Base-by-base conservation (phyloP, 2,797 vertebrate species). In the Paratrypauchen microcephalus region DNA sequence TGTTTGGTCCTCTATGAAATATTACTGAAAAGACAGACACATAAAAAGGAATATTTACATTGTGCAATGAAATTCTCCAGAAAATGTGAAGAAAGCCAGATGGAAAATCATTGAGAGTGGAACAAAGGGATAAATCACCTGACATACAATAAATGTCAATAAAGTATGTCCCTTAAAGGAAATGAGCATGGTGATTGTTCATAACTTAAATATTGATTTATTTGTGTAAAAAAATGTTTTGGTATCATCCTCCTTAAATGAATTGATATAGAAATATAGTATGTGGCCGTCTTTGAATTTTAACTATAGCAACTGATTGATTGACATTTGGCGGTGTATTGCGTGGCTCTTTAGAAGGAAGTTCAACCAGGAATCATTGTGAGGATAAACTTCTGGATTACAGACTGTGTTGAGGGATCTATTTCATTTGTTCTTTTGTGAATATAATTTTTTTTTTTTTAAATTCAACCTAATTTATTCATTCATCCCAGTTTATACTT, bases 1-100 rank as follows among this genome's bases (percentile, higher is more conserved):
- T 4, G 52, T 76, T 78, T 65, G 71, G 62, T 68, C 71, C 71
- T 26, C 4, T 74, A 76, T 82, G 82, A 88, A 74, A 82, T 73
- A 83, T 81, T 63, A 69, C 79, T 88, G 83, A 79, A 78, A 86
- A 81, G 76, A 76, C 65, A 28, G 65, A 45, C 36, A 32, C 64
- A 66, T 54, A 32, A 65, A 54, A 28, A 16, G 19, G 50, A 57
- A 59, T 41, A 68, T 68, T 69, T 55, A 58, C 41, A 28, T 59
- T 32, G 21, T 48, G 15, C 54, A 71, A 63, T 72, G 57, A 75
- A 2, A 70, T 67, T 65, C 32, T 47, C 30, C 3, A 1, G 15
- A 68, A 71, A 86, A 79, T 68, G 63, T 67, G 26, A 81, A 65
- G 65, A 76, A 48, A 63, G 52, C 64, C 57, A 56, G 54, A 52